Conservation (phyloP, 2,113 vertebrate species). For the Vulpes vulpes region DNA sequence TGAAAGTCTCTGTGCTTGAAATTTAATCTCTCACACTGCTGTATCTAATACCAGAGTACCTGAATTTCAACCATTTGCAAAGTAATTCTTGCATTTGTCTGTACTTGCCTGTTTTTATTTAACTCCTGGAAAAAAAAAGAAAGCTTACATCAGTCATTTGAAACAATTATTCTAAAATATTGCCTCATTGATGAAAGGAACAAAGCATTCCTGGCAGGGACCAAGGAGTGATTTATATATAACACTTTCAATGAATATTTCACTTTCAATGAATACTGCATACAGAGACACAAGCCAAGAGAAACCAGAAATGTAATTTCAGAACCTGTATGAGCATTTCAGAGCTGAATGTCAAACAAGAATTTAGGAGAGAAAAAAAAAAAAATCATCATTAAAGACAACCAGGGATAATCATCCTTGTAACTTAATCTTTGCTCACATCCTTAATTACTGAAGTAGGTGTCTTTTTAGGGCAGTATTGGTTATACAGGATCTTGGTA, state of each 20-base stretch:
- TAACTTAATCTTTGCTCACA: background rate
- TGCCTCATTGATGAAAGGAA: constrained; percentile 47
- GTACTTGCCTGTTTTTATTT: constrained; percentile 49
- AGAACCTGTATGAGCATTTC: constrained; percentile 43
- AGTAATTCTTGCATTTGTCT: constrained; percentile 17
- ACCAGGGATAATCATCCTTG: background rate
- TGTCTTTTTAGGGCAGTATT: background rate
- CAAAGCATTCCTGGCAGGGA: constrained; percentile 22
- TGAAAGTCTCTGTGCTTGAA: constrained; percentile 44
- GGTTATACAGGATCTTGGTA: background rate
- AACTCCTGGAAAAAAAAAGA: constrained; percentile 21
- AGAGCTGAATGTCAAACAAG: background rate
- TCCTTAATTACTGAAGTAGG: background rate
- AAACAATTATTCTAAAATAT: constrained; percentile 72
- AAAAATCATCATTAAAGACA: background rate
- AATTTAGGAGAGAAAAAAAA: background rate
- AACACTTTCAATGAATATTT: constrained; percentile 55
- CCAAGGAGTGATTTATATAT: constrained; percentile 24
- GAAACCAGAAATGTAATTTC: constrained; percentile 48
- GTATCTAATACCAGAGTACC: constrained; percentile 22
- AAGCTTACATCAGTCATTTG: background rate
- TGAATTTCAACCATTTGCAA: constrained; percentile 39
- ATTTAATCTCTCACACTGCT: constrained; percentile 29
- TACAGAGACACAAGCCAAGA: background rate
- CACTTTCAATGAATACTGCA: background rate